Base-by-base conservation (phyloP, 92 coral and sea anemone genomes). In the Palythoa caribaeorum region DNA sequence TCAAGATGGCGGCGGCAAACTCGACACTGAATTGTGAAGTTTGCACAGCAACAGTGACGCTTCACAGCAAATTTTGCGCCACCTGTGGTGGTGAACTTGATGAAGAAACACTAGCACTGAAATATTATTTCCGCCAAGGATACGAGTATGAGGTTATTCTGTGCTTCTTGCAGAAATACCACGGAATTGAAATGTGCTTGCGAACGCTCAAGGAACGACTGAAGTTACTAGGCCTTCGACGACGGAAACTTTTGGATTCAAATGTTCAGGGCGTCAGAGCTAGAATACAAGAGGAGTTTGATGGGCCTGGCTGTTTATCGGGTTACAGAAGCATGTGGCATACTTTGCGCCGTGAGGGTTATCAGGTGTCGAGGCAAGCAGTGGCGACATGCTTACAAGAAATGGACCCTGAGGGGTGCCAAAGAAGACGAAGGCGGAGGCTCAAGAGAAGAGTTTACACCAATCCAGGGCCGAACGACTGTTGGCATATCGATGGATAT, bases 201-300 rank as follows among this genome's bases (percentile, higher is more conserved):
- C 90, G 85, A 87, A 76, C 85, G 68, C 90, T 87, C 85, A 87
- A 87, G 52, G 68, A 39, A 19, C 65, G 85, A 87, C 69, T 87
- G 57, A 87, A 77, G 90, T 87, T 74, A 87, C 90, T 87, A 59
- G 85, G 77, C 66, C 90, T 87, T 87, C 84, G 90, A 63, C 90
- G 90, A 87, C 90, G 69, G 28, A 77, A 87, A 17, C 69, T 62
- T 15, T 77, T 87, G 84, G 90, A 63, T 87, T 87, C 85, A 40
- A 87, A 87, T 77, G 39, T 77, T 63, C 90, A 44, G 90, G 90
- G 59, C 59, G 84, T 87, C 77, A 37, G 89, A 77, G 84, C 90
- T 76, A 87, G 85, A 77, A 87, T 87, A 62, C 69, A 62, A 14
- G 21, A 62, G 69, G 69, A 62, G 21, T 17, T 62, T 1, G 69